Evolutionary conservation across 2,888 invertebrate genomes (phyloP), one percentile per base, ranked within the genome.

Genomic region (Euphydryas editha): DNA sequence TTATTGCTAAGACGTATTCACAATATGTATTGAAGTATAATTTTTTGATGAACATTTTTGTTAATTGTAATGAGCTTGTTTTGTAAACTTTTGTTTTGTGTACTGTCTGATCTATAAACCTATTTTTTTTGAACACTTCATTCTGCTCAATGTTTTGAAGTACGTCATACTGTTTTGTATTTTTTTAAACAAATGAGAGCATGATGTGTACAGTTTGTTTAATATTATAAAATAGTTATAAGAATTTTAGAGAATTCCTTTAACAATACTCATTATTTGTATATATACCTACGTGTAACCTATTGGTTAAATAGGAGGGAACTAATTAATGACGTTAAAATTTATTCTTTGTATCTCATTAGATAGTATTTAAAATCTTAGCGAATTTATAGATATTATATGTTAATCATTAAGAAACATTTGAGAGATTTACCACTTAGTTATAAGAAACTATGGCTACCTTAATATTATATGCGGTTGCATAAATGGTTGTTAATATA

Each of bases 281-380:
- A 90, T 87, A 90, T 88, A 88, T 81, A 59, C 42, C 30, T 63
- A 57, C 24, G 74, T 82, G 78, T 81, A 79, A 82, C 77, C 80
- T 78, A 81, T 78, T 70, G 78, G 78, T 79, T 78, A 78, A 73
- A 51, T 68, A 70, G 58, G 78, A 75, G 69, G 80, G 81, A 82
- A 80, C 73, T 83, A 83, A 85, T 84, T 87, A 86, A 85, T 82
- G 82, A 86, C 86, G 80, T 83, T 83, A 88, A 84, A 88, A 86
- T 81, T 84, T 88, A 85, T 89, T 88, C 86, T 88, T 89, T 87
- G 91, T 90, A 92, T 92, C 92, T 92, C 92, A 92, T 92, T 92
- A 92, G 92, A 89, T 87, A 86, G 85, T 92, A 90, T 90, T 85
- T 88, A 83, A 87, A 87, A 87, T 78, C 83, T 88, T 92, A 92